These are phyloP conservation scores for Drosophila willistoni DNA, from an alignment of 1,140 invertebrate genomes.

Conservation along the genomic window DNA sequence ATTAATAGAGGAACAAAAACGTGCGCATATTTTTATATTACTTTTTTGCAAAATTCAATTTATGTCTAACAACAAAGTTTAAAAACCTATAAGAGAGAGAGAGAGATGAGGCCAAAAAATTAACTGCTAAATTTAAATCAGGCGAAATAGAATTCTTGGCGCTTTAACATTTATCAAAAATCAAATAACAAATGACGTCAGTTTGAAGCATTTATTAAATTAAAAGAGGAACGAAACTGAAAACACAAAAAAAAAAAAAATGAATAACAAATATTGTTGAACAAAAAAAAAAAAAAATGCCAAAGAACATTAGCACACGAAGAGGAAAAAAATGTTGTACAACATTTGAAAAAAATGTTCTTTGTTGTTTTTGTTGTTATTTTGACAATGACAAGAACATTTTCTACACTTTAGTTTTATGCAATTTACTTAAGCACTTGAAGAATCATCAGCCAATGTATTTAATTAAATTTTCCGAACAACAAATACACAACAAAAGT, in stretches of 20 bases:
- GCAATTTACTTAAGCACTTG: slow-evolving; percentile 17
- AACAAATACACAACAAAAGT: slow-evolving; percentile 9
- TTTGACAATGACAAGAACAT: slow-evolving; percentile 24
- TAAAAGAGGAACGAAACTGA: slow-evolving; percentile 49
- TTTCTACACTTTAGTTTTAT: slow-evolving; percentile 14
- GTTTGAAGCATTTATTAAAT: slow-evolving; percentile 58
- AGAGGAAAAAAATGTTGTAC: not conserved
- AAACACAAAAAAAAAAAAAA: slow-evolving; percentile 33
- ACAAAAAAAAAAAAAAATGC: not conserved
- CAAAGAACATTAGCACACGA: slow-evolving; percentile 19
- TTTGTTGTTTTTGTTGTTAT: not conserved
- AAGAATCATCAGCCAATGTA: slow-evolving; percentile 13
- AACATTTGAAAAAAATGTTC: not conserved
- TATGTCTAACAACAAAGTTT: slow-evolving; percentile 60
- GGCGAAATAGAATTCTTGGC: slow-evolving; percentile 42
- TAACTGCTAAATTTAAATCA: slow-evolving; percentile 47
- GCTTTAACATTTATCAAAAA: slow-evolving; percentile 65
- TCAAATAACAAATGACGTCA: slow-evolving; percentile 73
- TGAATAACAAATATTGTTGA: slow-evolving; percentile 38
- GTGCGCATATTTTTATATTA: slow-evolving; percentile 31
- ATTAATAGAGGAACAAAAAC: slow-evolving; percentile 25
- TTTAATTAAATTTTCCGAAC: slow-evolving; percentile 47
- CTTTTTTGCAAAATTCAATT: slow-evolving; percentile 38
- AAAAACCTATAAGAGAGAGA: slow-evolving; percentile 2
- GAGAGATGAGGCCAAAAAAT: slow-evolving; percentile 32